Evolutionary conservation across 2,888 invertebrate genomes (phyloP), one percentile per base, ranked within the genome.

Genomic region (Diplolepis rosae): DNA sequence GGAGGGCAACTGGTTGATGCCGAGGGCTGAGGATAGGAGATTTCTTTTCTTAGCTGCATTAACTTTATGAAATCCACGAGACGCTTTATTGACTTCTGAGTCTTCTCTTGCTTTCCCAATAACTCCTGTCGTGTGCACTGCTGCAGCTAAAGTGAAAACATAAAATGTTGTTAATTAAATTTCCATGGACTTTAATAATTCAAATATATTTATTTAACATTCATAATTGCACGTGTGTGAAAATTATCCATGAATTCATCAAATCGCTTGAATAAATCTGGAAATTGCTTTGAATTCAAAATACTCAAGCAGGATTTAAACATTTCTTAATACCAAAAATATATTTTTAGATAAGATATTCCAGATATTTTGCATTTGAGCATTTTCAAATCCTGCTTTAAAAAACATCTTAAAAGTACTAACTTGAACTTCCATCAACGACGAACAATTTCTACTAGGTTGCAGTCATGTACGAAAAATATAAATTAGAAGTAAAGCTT

Each of bases 71-170:
- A 88, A 75, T 87, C 88, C 85, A 86, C 83, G 69, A 88, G 83
- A 24, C 87, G 87, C 65, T 87, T 88, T 84, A 88, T 88, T 68
- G 87, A 88, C 67, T 78, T 88, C 83, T 86, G 88, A 13, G 86
- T 88, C 80, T 82, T 87, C 82, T 87, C 88, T 83, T 87, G 87
- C 54, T 87, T 86, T 80, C 82, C 85, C 82, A 86, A 71, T 74
- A 85, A 75, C 73, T 88, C 88, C 83, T 85, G 87, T 32, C 86
- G 86, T 71, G 83, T 83, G 79, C 84, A 86, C 51, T 87, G 84
- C 77, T 88, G 88, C 68, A 85, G 78, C 88, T 88, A 74, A 51
- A 68, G 65, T 45, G 30, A 71, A 6, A 73, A 65, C 39, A 66
- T n/a, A 56, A 65, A n/a, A 48, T 61, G 50, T 69, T 66, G 28